A percentile compares a stretch with the other conserved stretches of the same genome.
Evolutionary conservation across 2,113 vertebrate genomes (phyloP).

Genomic region (Epinephelus cyanopodus): DNA sequence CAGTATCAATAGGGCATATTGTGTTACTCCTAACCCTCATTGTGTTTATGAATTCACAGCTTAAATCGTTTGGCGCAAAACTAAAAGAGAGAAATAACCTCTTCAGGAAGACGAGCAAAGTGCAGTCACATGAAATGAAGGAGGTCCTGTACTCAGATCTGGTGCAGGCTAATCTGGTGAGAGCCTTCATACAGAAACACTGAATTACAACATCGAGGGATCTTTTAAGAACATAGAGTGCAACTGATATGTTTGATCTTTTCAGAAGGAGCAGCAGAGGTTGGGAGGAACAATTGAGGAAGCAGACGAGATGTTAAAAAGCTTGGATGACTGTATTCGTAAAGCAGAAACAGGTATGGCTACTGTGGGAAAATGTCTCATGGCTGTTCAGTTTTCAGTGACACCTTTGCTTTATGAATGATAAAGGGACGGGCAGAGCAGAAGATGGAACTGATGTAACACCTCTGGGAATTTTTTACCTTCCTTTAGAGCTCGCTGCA

Average conservation of each 20-base stretch:
- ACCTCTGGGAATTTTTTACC: background rate
- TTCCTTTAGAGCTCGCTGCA: slow-evolving; percentile 74
- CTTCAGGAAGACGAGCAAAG: slow-evolving; percentile 82
- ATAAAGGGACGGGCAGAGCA: background rate
- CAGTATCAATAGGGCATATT: too few relatives aligned
- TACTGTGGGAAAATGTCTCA: background rate
- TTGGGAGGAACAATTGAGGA: slow-evolving; percentile 66
- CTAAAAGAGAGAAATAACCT: slow-evolving; percentile 80
- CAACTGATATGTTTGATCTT: background rate
- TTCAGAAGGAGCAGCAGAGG: slow-evolving; percentile 76
- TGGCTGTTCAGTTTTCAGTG: background rate
- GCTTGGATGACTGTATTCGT: slow-evolving; percentile 77
- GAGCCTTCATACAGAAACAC: background rate
- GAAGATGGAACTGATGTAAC: background rate
- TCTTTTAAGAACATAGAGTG: background rate
- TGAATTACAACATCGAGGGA: background rate
- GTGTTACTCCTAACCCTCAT: background rate
- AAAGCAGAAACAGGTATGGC: slow-evolving; percentile 77
- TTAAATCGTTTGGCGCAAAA: slow-evolving; percentile 77
- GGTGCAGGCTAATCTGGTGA: slow-evolving; percentile 71
- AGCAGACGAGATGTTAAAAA: slow-evolving; percentile 74
- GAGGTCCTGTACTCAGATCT: slow-evolving; percentile 75
- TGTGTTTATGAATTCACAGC: slow-evolving; percentile 62
- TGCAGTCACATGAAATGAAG: slow-evolving; percentile 81
- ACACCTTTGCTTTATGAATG: background rate